phyloP scores from a whole-genome alignment of 2,113 vertebrate species.

The Seriola dumerili region DNA sequence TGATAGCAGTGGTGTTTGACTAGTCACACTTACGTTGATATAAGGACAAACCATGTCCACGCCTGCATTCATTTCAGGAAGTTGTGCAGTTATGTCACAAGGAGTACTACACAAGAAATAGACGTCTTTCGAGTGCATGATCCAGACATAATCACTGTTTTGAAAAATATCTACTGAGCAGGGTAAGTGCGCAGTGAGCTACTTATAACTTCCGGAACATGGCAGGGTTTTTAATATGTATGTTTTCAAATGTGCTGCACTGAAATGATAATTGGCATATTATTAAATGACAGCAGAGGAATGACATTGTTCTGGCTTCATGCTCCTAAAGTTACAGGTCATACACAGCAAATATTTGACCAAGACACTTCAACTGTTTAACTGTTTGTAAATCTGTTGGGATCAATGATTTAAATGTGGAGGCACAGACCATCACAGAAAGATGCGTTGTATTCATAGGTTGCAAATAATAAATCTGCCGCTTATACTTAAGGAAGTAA shows the following conservation, averaged over 20 bases:
- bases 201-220: not conserved
- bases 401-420: not conserved
- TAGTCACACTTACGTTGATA: not conserved
- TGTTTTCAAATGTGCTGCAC: not conserved
- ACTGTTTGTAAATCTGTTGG: not conserved
- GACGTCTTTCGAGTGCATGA: not conserved
- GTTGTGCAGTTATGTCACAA: not conserved
- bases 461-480: not conserved
- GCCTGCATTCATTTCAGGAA: not conserved
- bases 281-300: not conserved
- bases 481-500: not conserved
- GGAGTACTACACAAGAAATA: not conserved
- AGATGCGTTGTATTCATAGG: not conserved
- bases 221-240: not conserved
- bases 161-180: not conserved
- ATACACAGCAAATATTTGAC: no score
- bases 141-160: not conserved
- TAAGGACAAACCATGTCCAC: no score
- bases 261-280: not conserved
- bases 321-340: not conserved
- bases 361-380: not conserved
- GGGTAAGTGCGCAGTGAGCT: not conserved
- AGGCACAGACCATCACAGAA: no score
- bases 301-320: not conserved
- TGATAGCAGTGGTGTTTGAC: not conserved